phyloP scores from a whole-genome alignment of 2,113 vertebrate genomes.

The Sterna hirundo region DNA sequence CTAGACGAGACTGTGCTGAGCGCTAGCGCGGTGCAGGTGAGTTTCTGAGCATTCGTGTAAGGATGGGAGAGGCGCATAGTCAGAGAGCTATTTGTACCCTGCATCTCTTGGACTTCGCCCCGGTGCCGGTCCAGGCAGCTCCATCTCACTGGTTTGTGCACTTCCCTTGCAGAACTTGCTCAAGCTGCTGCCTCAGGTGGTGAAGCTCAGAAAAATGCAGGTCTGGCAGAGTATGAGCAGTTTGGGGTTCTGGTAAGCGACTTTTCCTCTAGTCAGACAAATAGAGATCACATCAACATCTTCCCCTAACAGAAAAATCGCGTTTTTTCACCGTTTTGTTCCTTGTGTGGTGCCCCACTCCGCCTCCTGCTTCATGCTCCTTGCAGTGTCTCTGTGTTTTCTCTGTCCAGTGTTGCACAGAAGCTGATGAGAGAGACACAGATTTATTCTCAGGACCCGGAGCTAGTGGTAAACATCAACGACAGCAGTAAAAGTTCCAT shows the following conservation, averaged over 20 bases:
- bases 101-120: background rate
- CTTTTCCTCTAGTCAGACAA: background rate
- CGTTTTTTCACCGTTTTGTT: background rate
- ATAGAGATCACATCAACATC: background rate
- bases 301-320: background rate
- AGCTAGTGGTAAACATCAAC: background rate
- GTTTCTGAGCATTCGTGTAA: background rate
- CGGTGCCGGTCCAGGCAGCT: background rate
- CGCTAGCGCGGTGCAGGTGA: conserved; percentile 82
- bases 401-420: accelerated
- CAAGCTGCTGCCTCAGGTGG: conserved; percentile 82
- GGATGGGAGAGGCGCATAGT: background rate
- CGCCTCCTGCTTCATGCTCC: accelerated
- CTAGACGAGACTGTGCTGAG: conserved; percentile 83
- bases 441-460: background rate
- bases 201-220: conserved; percentile 79
- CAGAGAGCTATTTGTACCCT: background rate
- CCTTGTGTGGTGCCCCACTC: background rate
- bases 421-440: background rate
- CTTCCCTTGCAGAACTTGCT: conserved; percentile 78
- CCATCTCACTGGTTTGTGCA: background rate
- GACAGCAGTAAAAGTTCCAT: background rate
- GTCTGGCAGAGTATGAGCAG: conserved; percentile 84
- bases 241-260: conserved; percentile 86
- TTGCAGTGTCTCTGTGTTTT: background rate